Base-by-base conservation (phyloP, 2,113 vertebrate species). In the Periophthalmodon schlosseri region DNA sequence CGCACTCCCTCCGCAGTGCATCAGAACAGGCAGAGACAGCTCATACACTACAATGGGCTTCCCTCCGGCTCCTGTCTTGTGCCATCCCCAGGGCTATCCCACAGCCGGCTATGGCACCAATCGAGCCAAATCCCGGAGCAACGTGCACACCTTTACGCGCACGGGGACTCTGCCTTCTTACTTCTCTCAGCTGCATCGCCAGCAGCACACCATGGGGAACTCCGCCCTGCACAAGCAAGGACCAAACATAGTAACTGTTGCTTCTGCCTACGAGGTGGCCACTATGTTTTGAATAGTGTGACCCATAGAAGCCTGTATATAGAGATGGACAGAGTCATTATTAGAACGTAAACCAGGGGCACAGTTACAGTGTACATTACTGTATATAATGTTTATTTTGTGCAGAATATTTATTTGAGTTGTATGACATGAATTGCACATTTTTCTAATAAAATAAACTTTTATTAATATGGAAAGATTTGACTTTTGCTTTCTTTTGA, bases 201-300 rank as follows among this genome's bases (percentile, higher is more conserved):
- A 85, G 12, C 33, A 44, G 39, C 7, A 44, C 7, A 57, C 0
- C 9, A 61, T 28, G 4, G 70, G 28, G n/a, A 76, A 24, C 2
- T 4, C 78, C 28, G 15, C 75, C 13, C 70, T 63, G 11, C 76
- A 60, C 5, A 77, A 76, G 20, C 80, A 82, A 18, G 74, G 49
- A 70, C 86, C 83, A 18, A 75, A 79, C 47, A 74, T 83, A 69
- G 78, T 88, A 11, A 86, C 88, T 0, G 80, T 90, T 15, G 72
- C 90, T 11, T 83, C 88, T 0, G 72, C 72, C 8, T 64, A 75
- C 21, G 91, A 93, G 60, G 88, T 94, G 52, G 93, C 93, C 20
- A 94, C 93, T 9, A 89, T 92, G 20, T 93, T 94, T 86, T 94
- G 89, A 89, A 66, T 36, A 12, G 36, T 49, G 5, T 64, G 16